These are phyloP conservation scores for Sebastolobus altivelis DNA, from an alignment of 2,797 vertebrate species.

Conservation along the genomic window DNA sequence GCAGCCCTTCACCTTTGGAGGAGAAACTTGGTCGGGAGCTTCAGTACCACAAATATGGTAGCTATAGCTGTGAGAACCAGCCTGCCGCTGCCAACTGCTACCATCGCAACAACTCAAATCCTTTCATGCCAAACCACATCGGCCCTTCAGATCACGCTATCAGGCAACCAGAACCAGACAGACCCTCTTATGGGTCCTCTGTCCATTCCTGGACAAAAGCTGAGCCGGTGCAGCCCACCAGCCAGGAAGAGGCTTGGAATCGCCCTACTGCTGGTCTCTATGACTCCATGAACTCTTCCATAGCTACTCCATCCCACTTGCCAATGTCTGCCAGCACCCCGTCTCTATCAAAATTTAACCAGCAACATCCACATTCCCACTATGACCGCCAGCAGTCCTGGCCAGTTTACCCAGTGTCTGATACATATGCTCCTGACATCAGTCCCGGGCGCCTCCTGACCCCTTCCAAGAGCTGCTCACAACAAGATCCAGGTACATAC, in stretches of 20 bases:
- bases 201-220: slow-evolving; percentile 83
- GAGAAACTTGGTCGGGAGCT: slow-evolving; percentile 90
- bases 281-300: slow-evolving; percentile 25
- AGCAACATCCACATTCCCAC: slow-evolving; percentile 49
- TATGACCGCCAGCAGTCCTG: slow-evolving; percentile 75
- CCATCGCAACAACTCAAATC: slow-evolving; percentile 1
- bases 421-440: slow-evolving; percentile 62
- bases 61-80: slow-evolving; percentile 80
- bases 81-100: background rate
- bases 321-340: slow-evolving; percentile 54
- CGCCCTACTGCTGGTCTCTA: background rate
- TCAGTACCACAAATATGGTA: slow-evolving; percentile 89
- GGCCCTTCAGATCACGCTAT: background rate
- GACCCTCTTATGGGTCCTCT: slow-evolving; percentile 62
- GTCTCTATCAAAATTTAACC: slow-evolving; percentile 50
- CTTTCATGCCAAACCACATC: slow-evolving; percentile 6
- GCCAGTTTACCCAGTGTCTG: slow-evolving; percentile 63
- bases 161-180: slow-evolving; percentile 50
- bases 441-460: slow-evolving; percentile 21
- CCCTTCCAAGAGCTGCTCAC: slow-evolving; percentile 28
- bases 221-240: slow-evolving; percentile 46
- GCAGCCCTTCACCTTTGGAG: slow-evolving; percentile 71
- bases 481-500: slow-evolving; percentile 70
- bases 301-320: background rate
- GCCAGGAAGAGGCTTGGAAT: slow-evolving; percentile 30